A percentile compares a stretch with the other conserved stretches of the same genome.
phyloP scores from a whole-genome alignment of 2,888 invertebrate species.

The Doris montereyensis region DNA sequence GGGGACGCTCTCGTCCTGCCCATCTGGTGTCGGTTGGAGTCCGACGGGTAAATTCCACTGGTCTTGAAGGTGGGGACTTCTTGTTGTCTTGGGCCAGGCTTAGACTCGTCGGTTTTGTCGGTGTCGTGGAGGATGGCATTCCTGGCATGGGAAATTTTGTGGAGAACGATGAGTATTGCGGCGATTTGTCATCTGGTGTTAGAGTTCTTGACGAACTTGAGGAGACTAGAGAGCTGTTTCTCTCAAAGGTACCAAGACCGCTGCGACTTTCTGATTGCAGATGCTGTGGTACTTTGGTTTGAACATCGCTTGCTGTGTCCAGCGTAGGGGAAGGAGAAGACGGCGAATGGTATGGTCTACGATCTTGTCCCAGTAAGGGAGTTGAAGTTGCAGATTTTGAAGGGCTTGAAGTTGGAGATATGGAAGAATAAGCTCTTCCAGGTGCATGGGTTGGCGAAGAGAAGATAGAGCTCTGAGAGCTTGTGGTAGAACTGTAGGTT shows the following conservation, averaged over 20 bases:
- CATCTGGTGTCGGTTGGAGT: too few relatives aligned
- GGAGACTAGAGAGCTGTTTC: conserved; percentile 1
- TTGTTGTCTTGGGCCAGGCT: not conserved
- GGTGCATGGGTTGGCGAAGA: conserved; percentile 38
- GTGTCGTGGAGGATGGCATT: not conserved
- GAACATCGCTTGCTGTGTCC: too few relatives aligned
- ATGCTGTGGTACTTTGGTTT: too few relatives aligned
- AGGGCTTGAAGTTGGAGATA: conserved; percentile 30
- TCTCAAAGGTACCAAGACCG: too few relatives aligned
- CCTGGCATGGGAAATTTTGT: not conserved
- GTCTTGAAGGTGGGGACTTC: too few relatives aligned
- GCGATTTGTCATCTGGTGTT: conserved; percentile 13
- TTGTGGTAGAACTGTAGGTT: conserved; percentile 41
- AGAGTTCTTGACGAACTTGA: not conserved
- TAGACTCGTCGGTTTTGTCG: conserved; percentile 27
- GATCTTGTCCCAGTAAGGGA: too few relatives aligned
- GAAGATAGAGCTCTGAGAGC: conserved; percentile 39
- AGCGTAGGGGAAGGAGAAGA: too few relatives aligned
- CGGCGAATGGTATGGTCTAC: too few relatives aligned
- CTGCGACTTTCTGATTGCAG: too few relatives aligned
- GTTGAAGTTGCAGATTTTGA: not conserved
- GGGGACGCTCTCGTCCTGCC: too few relatives aligned
- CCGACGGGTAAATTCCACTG: too few relatives aligned
- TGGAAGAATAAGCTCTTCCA: conserved; percentile 4
- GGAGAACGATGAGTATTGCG: not conserved